Evolutionary conservation across 1,140 invertebrate species (phyloP).

Genomic region (Drosophila ohnishii): DNA sequence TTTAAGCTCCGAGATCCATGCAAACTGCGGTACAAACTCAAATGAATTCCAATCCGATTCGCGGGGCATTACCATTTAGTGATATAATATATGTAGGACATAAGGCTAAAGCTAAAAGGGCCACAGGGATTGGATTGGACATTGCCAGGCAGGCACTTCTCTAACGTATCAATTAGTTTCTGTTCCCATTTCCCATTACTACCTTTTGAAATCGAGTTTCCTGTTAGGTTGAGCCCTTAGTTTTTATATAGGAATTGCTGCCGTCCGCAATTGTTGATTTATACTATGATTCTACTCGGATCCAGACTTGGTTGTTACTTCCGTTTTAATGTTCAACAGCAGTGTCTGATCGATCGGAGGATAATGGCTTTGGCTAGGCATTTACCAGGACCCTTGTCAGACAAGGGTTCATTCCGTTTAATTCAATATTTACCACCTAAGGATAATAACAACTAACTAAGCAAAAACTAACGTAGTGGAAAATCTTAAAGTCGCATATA

Average conservation of each 20-base stretch:
- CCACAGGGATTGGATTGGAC: constrained; percentile 37
- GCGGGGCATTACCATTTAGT: constrained; percentile 32
- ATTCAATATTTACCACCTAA: constrained; percentile 21
- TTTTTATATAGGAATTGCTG: constrained; percentile 58
- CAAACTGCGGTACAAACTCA: constrained; percentile 74
- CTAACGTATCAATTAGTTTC: constrained; percentile 4
- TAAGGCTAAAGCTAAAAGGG: neutral
- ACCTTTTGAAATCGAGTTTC: constrained; percentile 17
- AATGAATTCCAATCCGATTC: constrained; percentile 37
- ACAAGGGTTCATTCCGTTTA: constrained; percentile 23
- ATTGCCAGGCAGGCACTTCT: constrained; percentile 36
- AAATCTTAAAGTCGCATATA: constrained; percentile 41
- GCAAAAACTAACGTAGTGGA: constrained; percentile 53
- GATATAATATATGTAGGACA: constrained; percentile 23
- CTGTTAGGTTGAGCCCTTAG: constrained; percentile 17
- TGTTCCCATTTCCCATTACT: neutral
- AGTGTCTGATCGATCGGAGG: constrained; percentile 26
- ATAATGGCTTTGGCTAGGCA: constrained; percentile 23
- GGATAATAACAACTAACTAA: constrained; percentile 21
- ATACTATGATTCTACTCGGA: neutral
- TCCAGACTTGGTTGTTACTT: constrained; percentile 7
- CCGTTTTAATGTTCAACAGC: constrained; percentile 20
- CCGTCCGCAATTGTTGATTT: constrained; percentile 70
- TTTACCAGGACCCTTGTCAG: constrained; percentile 30
- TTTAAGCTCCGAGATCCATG: constrained; percentile 53